phyloP scores from a whole-genome alignment of 2,888 invertebrate species.

The Phorcus lineatus region DNA sequence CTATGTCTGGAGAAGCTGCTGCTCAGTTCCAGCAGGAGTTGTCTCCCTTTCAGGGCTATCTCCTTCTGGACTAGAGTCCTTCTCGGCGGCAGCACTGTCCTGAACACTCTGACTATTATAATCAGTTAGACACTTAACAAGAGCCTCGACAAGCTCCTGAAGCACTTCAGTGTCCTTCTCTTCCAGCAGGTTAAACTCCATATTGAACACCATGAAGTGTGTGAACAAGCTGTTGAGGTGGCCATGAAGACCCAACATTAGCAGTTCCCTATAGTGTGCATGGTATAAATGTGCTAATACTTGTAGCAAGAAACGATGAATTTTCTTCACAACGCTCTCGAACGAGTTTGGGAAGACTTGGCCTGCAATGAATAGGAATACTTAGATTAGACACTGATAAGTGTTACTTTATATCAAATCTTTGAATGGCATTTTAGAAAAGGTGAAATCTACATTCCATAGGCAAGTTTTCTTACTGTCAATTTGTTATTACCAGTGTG shows the following conservation, averaged over 20 bases:
- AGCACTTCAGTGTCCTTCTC: conserved; percentile 96
- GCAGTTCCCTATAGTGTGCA: conserved; percentile 96
- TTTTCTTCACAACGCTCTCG: conserved; percentile 95
- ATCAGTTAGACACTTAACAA: conserved; percentile 65
- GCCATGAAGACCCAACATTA: conserved; percentile 93
- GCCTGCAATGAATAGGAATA: conserved; percentile 76
- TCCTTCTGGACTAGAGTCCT: background rate
- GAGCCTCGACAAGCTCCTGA: conserved; percentile 82
- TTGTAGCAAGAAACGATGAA: conserved; percentile 96
- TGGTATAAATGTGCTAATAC: conserved; percentile 98
- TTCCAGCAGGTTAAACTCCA: conserved; percentile 93
- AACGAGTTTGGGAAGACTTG: conserved; percentile 96
- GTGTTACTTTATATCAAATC: no score
- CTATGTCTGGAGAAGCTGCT: conserved; percentile 3
- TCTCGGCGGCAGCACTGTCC: background rate
- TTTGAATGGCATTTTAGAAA: no score
- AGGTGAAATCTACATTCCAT: no score
- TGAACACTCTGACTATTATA: conserved; percentile 57
- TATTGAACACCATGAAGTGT: conserved; percentile 90
- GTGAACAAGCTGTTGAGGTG: conserved; percentile 98
- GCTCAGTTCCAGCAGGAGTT: background rate
- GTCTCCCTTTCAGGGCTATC: background rate
- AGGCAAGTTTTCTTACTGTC: no score
- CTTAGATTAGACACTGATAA: no score
- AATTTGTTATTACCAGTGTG: no score